A percentile compares a stretch with the other conserved stretches of the same genome.
These are phyloP conservation scores for Chaetops frenatus DNA, from an alignment of 2,113 vertebrate genomes.

Conservation along the genomic window DNA sequence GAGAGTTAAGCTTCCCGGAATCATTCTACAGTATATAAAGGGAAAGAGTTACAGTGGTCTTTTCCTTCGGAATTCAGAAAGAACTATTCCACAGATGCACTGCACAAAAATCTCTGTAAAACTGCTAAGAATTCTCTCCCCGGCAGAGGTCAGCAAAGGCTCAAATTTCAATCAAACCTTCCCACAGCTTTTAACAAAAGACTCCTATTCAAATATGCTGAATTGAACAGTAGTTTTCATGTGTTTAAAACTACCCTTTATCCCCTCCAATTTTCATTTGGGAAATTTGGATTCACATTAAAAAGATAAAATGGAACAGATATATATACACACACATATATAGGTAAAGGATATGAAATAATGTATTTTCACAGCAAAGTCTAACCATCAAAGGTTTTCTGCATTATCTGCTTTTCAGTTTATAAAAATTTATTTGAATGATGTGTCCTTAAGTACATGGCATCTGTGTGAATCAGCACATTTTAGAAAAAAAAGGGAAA, in stretches of 20 bases:
- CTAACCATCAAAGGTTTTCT: background rate
- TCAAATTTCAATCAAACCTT: background rate
- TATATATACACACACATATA: rapidly evolving
- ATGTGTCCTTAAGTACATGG: background rate
- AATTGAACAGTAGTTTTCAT: background rate
- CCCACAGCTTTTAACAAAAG: background rate
- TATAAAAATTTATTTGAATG: background rate
- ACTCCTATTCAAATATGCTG: background rate
- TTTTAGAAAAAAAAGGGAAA: background rate
- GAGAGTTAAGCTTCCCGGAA: background rate
- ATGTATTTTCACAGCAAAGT: background rate
- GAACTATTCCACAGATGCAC: background rate
- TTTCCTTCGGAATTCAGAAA: background rate
- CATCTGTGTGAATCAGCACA: background rate
- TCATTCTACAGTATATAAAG: background rate
- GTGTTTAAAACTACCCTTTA: background rate
- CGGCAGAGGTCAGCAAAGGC: background rate
- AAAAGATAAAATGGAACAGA: background rate
- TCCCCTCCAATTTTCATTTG: background rate
- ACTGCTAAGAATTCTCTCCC: background rate
- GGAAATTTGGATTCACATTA: background rate
- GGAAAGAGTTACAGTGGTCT: background rate
- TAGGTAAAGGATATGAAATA: background rate
- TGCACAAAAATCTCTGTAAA: background rate
- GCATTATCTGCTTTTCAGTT: background rate